These are phyloP conservation scores for Rhinichthys klamathensis DNA, from an alignment of 2,113 vertebrate species.

Conservation along the genomic window DNA sequence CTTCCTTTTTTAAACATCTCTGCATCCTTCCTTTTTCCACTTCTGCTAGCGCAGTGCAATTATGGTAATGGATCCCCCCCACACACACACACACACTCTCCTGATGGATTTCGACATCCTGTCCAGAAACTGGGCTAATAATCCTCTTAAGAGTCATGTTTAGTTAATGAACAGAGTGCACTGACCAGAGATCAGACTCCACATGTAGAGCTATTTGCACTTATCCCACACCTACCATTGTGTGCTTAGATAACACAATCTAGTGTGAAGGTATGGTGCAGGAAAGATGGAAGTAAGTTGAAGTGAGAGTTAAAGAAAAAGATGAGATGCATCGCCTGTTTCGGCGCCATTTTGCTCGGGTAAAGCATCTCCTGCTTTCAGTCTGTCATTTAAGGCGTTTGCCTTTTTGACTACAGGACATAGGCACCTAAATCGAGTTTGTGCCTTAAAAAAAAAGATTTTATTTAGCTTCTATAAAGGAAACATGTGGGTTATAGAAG, in stretches of 20 bases:
- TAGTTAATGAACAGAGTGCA: constrained; percentile 91
- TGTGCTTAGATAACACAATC: constrained; percentile 39
- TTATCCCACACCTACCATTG: constrained; percentile 54
- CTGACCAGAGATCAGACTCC: constrained; percentile 71
- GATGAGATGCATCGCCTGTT: not conserved
- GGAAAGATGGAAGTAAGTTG: not conserved
- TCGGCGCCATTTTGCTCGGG: constrained; percentile 12
- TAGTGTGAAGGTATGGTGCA: constrained; percentile 27
- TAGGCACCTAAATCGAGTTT: not conserved
- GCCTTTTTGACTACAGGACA: not conserved
- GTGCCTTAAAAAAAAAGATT: not conserved
- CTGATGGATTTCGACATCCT: constrained; percentile 99
- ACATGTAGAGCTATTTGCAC: constrained; percentile 81
- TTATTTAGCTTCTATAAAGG: not conserved
- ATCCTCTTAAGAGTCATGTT: constrained; percentile 95
- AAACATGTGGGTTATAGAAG: not conserved
- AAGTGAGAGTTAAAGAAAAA: constrained; percentile 19
- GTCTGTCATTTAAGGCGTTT: not conserved
- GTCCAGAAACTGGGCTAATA: constrained; percentile 92
- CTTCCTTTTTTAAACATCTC: constrained; percentile 70
- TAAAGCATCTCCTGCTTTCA: not conserved
- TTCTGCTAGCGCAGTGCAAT: constrained; percentile 85
- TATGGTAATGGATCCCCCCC: constrained; percentile 93
- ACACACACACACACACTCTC: constrained; percentile 56
- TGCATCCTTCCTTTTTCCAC: constrained; percentile 61